These are phyloP conservation scores for Drosophila austrosaltans DNA, from an alignment of 2,888 invertebrate species.

Conservation along the genomic window DNA sequence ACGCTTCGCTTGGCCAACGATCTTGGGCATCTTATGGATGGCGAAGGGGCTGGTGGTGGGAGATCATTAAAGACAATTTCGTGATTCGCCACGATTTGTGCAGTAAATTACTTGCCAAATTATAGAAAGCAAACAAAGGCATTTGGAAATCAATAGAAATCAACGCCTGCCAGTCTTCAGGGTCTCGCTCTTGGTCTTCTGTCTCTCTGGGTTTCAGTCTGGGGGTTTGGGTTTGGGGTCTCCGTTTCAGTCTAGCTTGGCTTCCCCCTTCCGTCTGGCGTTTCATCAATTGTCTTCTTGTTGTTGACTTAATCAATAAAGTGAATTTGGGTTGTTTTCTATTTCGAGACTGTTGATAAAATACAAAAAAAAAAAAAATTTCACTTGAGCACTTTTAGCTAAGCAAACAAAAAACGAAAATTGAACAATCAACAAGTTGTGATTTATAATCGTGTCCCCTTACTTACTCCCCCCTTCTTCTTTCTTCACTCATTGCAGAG, in stretches of 20 bases:
- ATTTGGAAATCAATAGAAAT: conserved; percentile 74
- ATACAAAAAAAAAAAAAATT: conserved; percentile 56
- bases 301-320: conserved; percentile 77
- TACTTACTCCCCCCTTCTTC: neutral
- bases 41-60: conserved; percentile 14
- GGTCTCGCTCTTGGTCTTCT: conserved; percentile 20
- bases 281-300: neutral
- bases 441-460: conserved; percentile 1
- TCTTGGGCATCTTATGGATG: conserved; percentile 23
- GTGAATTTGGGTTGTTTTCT: conserved; percentile 74
- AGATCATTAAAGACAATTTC: conserved; percentile 78
- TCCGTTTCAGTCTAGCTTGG: conserved; percentile 32
- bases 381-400: conserved; percentile 67
- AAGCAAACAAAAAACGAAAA: conserved; percentile 59
- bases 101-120: conserved; percentile 75
- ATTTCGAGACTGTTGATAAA: conserved; percentile 46
- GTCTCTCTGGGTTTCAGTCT: too few relatives aligned
- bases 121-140: conserved; percentile 76
- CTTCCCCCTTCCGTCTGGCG: conserved; percentile 31
- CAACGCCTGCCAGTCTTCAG: conserved; percentile 68
- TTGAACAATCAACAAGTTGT: conserved; percentile 22
- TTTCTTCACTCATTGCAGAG: conserved; percentile 84
- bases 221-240: conserved; percentile 4
- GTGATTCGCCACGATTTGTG: conserved; percentile 72
- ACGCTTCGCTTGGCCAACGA: conserved; percentile 69